These are phyloP conservation scores for Drosophila niveifrons DNA, from an alignment of 2,888 invertebrate genomes.

Conservation along the genomic window DNA sequence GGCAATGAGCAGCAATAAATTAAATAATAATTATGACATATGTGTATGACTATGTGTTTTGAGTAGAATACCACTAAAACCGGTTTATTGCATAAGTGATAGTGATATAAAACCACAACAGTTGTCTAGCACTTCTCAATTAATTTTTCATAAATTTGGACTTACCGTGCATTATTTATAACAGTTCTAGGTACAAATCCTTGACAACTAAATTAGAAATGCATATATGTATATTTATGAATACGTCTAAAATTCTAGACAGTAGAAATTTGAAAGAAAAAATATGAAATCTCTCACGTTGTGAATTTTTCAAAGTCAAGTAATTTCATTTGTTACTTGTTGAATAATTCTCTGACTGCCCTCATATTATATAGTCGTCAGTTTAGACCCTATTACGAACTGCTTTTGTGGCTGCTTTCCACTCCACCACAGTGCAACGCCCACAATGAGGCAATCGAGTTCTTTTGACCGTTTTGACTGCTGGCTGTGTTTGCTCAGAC, in stretches of 20 bases:
- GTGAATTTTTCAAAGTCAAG: not conserved
- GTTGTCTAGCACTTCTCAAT: not conserved
- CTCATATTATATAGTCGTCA: slow-evolving; percentile 7
- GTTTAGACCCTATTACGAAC: slow-evolving; percentile 6
- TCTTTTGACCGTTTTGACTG: slow-evolving; percentile 44
- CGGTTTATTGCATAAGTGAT: not conserved
- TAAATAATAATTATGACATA: slow-evolving; percentile 9
- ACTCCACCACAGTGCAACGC: slow-evolving; percentile 46
- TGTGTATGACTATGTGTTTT: not conserved
- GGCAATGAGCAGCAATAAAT: not conserved
- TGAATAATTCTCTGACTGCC: slow-evolving; percentile 1
- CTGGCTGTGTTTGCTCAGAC: slow-evolving; percentile 56
- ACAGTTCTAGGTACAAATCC: not conserved
- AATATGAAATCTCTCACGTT: not conserved
- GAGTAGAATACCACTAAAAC: slow-evolving; percentile 1
- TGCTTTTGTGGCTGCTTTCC: slow-evolving; percentile 14
- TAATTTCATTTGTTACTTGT: not conserved
- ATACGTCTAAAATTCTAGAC: not conserved
- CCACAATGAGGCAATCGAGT: slow-evolving; percentile 51
- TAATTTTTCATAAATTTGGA: slow-evolving; percentile 5
- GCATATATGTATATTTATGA: not conserved
- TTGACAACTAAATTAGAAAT: not conserved
- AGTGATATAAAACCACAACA: not conserved
- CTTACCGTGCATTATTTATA: not conserved
- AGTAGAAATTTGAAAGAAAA: not conserved